Base-by-base conservation (phyloP, 2,113 vertebrate species). In the Gobiocypris rarus region DNA sequence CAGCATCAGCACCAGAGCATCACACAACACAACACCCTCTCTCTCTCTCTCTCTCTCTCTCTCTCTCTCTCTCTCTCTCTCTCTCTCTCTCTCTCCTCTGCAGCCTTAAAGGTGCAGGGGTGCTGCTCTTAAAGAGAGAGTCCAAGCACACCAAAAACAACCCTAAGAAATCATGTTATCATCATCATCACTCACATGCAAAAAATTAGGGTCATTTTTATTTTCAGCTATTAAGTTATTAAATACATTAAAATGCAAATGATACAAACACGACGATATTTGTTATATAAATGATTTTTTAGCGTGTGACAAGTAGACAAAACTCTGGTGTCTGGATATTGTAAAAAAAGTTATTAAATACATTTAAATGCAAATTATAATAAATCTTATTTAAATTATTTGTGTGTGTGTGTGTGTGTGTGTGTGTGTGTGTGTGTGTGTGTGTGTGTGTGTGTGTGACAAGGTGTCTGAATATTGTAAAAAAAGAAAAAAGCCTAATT, bases 101-200 rank as follows among this genome's bases (percentile, higher is more conserved):
- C 74, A 94, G 74, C 86, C 86, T 93, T 92, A 93, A 91, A 95
- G 95, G 95, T 91, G 92, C 95, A 90, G 91, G 75, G 87, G 54
- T 74, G 85, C 71, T 85, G 71, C 34, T 86, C 83, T 80, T 77
- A 52, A 77, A 84, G 45, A 67, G 43, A 76, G 26, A 38, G 48
- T 26, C 83, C 74, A 71, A 54, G n/a, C 74, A 69, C 10, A 17
- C 24, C 41, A 52, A 28, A 56, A 75, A 24, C 43, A 50, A 38
- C 9, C 28, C 28, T 43, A 24, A 50, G 56, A 75, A 69, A 69
- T 38, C 65, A 69, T 22, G 65, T 69, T 31, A 69, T 69, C 61
- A n/a, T 69, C 61, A n/a, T 10, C 26, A 4, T 70, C 38, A n/a
- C 38, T 22, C 38, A 45, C 22, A 11, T 45, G 22, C 38, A 71